These are phyloP conservation scores for Hydropsyche betteni DNA, from an alignment of 2,888 invertebrate species.

Conservation along the genomic window DNA sequence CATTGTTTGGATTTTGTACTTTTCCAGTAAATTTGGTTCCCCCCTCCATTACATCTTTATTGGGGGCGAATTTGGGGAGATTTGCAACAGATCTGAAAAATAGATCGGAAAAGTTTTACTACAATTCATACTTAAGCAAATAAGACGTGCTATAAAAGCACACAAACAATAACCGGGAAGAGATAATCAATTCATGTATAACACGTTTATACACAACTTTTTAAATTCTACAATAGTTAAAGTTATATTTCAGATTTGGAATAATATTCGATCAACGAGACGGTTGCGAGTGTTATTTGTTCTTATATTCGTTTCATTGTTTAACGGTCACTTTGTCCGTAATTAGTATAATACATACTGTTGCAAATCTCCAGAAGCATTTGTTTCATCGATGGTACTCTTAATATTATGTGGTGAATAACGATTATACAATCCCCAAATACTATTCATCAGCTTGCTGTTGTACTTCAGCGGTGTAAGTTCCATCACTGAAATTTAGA, in stretches of 20 bases:
- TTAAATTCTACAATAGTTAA: too few species aligned
- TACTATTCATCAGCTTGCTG: conserved; percentile 88
- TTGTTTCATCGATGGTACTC: conserved; percentile 72
- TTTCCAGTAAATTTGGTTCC: conserved; percentile 39
- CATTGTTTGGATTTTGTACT: conserved; percentile 36
- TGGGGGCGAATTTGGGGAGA: conserved; percentile 58
- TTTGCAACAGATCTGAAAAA: conserved; percentile 59
- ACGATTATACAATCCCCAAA: conserved; percentile 90
- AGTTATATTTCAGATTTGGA: too few species aligned
- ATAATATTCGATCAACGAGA: too few species aligned
- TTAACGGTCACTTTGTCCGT: not conserved
- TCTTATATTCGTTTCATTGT: too few species aligned
- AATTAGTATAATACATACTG: conserved; percentile 57
- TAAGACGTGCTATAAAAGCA: too few species aligned
- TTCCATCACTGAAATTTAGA: conserved; percentile 67
- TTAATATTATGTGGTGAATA: conserved; percentile 90
- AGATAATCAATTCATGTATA: too few species aligned
- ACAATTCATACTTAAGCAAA: too few species aligned
- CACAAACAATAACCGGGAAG: too few species aligned
- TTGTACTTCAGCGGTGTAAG: conserved; percentile 80
- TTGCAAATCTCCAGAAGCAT: conserved; percentile 62
- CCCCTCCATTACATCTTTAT: conserved; percentile 55
- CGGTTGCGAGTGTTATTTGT: too few species aligned
- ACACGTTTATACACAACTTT: not conserved
- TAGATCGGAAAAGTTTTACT: not conserved